These are phyloP conservation scores for Lycaon pictus DNA, from an alignment of 2,113 vertebrate genomes.

Conservation along the genomic window DNA sequence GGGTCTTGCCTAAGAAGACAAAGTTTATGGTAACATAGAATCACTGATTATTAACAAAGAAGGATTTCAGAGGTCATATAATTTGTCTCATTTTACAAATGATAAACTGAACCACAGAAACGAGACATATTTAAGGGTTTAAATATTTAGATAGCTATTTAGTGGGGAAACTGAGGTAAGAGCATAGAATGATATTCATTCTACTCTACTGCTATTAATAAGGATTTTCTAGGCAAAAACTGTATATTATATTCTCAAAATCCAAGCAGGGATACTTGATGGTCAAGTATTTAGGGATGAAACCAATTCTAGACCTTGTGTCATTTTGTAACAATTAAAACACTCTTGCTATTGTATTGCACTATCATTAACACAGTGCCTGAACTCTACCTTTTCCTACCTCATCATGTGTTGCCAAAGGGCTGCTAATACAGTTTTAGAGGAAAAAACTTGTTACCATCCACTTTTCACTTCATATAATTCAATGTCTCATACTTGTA, in stretches of 20 bases:
- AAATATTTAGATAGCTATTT: neutral
- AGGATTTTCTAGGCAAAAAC: neutral
- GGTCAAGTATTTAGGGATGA: neutral
- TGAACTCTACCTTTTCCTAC: neutral
- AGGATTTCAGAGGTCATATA: neutral
- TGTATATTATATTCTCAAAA: neutral
- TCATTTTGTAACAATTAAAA: neutral
- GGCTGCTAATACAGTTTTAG: neutral
- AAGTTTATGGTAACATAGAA: neutral
- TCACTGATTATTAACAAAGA: neutral
- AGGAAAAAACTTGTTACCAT: neutral
- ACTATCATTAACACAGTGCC: neutral
- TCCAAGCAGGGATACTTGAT: neutral
- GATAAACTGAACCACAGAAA: neutral
- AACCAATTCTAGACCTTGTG: neutral
- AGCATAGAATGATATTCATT: neutral
- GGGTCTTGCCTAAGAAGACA: neutral
- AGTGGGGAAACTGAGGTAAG: neutral
- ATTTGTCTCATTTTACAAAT: neutral
- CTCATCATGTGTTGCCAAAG: neutral
- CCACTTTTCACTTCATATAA: neutral
- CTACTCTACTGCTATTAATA: neutral
- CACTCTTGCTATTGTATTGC: neutral
- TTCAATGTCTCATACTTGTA: neutral
- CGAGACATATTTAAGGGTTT: neutral